Evolutionary conservation across 92 coral and sea anemone genomes (phyloP).

Genomic region (Phymanthus crucifer): DNA sequence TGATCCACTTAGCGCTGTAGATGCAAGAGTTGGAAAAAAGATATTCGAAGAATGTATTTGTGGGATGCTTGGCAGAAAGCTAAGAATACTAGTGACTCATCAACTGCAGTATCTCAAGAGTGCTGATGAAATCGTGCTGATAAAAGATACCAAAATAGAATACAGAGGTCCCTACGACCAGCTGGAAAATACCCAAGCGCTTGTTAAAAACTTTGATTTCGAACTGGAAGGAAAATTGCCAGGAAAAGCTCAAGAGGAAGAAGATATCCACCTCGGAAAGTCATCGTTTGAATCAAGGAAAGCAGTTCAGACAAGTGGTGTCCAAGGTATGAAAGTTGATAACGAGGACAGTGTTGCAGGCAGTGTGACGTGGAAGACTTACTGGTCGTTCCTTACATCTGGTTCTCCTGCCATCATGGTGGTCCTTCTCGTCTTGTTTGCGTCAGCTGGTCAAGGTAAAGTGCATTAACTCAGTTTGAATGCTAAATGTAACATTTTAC

Average conservation of each 20-base stretch:
- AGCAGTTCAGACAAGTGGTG: not conserved
- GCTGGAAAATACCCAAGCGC: not conserved
- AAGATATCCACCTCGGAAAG: not conserved
- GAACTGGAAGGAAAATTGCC: not conserved
- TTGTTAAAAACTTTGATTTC: not conserved
- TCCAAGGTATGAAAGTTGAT: slow-evolving; percentile 16
- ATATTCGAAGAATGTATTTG: slow-evolving; percentile 8
- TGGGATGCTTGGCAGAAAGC: not conserved
- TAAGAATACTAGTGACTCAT: slow-evolving; percentile 25
- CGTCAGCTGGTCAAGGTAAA: slow-evolving; percentile 15
- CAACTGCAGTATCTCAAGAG: not conserved
- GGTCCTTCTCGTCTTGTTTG: not conserved
- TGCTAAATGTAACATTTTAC: not conserved
- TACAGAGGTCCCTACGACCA: slow-evolving; percentile 2
- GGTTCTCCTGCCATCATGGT: slow-evolving; percentile 16
- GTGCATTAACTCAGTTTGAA: not conserved
- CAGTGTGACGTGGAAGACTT: not conserved
- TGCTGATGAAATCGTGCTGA: slow-evolving; percentile 10
- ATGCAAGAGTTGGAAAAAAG: slow-evolving; percentile 17
- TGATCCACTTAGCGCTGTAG: slow-evolving; percentile 17
- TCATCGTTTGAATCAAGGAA: not conserved
- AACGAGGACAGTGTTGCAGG: slow-evolving; percentile 14
- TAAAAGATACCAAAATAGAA: slow-evolving; percentile 7
- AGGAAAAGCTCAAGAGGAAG: not conserved
- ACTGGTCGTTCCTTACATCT: slow-evolving; percentile 25